A percentile compares a stretch with the other conserved stretches of the same genome.
phyloP scores from a whole-genome alignment of 2,888 invertebrate species.

The Synanthedon vespiformis region DNA sequence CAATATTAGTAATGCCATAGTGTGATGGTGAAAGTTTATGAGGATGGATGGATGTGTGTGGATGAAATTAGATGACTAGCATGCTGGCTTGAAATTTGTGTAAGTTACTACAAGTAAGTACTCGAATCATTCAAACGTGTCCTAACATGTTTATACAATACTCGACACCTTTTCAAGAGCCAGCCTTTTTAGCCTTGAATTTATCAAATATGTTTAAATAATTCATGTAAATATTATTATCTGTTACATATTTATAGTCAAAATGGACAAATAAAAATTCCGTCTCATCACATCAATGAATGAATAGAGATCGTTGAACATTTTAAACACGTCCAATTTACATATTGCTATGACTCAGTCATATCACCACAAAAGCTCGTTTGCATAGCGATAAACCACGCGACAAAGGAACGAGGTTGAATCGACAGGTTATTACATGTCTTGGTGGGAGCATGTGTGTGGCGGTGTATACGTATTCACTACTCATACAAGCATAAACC shows the following conservation, averaged over 20 bases:
- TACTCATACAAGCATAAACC: neutral
- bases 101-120: too few relatives aligned
- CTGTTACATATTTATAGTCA: neutral
- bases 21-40: too few relatives aligned
- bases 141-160: too few relatives aligned
- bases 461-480: conserved; percentile 4
- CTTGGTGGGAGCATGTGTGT: conserved; percentile 21
- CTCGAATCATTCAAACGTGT: too few relatives aligned
- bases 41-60: too few relatives aligned
- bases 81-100: too few relatives aligned
- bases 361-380: conserved; percentile 41
- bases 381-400: conserved; percentile 44
- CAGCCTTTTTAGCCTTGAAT: too few relatives aligned
- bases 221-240: too few relatives aligned
- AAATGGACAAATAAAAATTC: neutral
- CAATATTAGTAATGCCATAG: too few relatives aligned
- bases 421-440: conserved; percentile 61
- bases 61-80: too few relatives aligned
- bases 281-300: neutral
- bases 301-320: conserved; percentile 10
- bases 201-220: too few relatives aligned
- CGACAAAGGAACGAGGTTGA: conserved; percentile 50
- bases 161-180: too few relatives aligned
- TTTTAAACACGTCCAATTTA: conserved; percentile 17
- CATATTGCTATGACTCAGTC: conserved; percentile 32